These are phyloP conservation scores for Halcyon smyrnensis DNA, from an alignment of 2,797 vertebrate genomes.

Conservation along the genomic window DNA sequence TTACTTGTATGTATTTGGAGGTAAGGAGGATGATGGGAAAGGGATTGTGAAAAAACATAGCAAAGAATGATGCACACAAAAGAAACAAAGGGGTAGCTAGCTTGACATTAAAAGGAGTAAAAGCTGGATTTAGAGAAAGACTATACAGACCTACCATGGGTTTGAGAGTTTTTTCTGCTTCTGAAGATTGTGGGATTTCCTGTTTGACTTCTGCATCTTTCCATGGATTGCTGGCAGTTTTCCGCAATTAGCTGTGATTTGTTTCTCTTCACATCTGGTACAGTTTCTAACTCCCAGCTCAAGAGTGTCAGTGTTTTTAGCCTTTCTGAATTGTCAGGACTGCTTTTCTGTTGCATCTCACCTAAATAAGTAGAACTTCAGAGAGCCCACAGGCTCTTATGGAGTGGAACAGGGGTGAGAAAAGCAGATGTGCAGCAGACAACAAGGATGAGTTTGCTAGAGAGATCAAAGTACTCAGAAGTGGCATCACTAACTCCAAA, in stretches of 20 bases:
- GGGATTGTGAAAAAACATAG: neutral
- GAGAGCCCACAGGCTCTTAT: neutral
- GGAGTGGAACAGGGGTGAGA: neutral
- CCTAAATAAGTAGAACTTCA: neutral
- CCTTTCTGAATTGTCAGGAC: neutral
- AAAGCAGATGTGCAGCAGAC: neutral
- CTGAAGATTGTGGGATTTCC: neutral
- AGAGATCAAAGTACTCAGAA: neutral
- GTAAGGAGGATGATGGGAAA: neutral
- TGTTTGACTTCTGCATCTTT: neutral
- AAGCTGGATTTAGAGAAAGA: neutral
- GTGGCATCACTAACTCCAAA: neutral
- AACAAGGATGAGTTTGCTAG: neutral
- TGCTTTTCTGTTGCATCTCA: neutral
- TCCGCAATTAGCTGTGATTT: neutral
- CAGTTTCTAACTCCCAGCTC: neutral
- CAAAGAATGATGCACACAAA: neutral
- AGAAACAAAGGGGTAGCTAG: neutral
- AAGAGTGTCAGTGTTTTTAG: neutral
- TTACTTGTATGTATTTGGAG: neutral
- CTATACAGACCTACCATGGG: neutral
- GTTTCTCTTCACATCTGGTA: neutral
- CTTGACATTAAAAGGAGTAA: neutral
- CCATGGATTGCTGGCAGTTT: neutral
- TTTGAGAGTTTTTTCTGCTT: neutral